These are phyloP conservation scores for Sesamia inferens DNA, from an alignment of 2,888 invertebrate genomes.

Conservation along the genomic window DNA sequence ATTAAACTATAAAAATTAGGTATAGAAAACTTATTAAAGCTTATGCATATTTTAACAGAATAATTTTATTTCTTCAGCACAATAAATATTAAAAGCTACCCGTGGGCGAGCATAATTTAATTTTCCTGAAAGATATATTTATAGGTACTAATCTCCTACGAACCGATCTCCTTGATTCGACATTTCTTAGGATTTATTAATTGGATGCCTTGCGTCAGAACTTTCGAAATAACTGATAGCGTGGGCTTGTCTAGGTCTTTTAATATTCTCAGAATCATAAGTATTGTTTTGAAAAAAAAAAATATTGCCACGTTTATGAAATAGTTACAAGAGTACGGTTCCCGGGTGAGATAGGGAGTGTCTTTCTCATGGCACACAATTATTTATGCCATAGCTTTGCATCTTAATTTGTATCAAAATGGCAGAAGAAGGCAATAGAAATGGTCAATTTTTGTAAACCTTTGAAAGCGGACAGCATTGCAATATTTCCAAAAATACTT, in stretches of 20 bases:
- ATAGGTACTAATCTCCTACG: neutral
- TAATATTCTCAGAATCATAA: neutral
- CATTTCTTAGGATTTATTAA: conserved; percentile 12
- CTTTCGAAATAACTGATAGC: neutral
- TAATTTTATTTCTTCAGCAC: neutral
- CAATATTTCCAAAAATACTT: too few species aligned
- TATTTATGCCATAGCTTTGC: too few species aligned
- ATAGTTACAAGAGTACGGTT: neutral
- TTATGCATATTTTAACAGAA: neutral
- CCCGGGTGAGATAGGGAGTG: neutral
- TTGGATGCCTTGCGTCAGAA: neutral
- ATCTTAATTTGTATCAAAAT: too few species aligned
- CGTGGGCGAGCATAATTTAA: neutral
- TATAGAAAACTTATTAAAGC: too few species aligned
- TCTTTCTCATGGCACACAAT: neutral
- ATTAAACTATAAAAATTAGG: too few species aligned
- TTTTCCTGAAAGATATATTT: conserved; percentile 6
- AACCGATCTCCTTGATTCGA: conserved; percentile 7
- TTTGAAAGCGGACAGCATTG: too few species aligned
- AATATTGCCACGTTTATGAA: neutral
- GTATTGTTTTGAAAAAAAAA: neutral
- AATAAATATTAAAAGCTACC: neutral
- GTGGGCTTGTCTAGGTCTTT: neutral
- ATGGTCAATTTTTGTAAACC: too few species aligned
- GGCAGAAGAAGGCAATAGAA: too few species aligned